Evolutionary conservation across 2,888 invertebrate genomes (phyloP).

Genomic region (Lepeophtheirus nordmannii): DNA sequence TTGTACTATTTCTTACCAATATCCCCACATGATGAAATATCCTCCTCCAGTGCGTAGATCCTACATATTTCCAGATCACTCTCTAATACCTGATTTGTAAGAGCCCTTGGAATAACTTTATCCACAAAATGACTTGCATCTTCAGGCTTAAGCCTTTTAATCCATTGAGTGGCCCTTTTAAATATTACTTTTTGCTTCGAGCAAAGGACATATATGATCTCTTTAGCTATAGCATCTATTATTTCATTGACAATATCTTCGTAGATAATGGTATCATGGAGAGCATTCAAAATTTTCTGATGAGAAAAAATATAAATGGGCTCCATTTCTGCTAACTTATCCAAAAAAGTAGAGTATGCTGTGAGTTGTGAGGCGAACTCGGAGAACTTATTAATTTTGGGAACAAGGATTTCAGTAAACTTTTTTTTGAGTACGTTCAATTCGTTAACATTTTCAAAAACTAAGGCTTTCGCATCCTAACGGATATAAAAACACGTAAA

Average conservation of each 20-base stretch:
- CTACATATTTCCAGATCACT: background rate
- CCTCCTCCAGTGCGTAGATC: background rate
- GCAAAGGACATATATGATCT: background rate
- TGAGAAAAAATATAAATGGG: conserved; percentile 3
- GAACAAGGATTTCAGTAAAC: background rate
- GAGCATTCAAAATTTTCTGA: background rate
- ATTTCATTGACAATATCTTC: background rate
- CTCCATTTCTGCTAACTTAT: background rate
- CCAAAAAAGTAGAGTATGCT: background rate
- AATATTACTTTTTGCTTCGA: background rate
- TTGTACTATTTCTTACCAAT: background rate
- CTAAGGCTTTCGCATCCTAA: conserved; percentile 23
- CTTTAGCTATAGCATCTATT: background rate
- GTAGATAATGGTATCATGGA: background rate
- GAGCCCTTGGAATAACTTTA: background rate
- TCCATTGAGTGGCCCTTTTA: background rate
- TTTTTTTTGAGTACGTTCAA: background rate
- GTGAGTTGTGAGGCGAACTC: background rate
- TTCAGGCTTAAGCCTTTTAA: background rate
- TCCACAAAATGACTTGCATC: background rate
- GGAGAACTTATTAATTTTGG: background rate
- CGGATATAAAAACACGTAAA: background rate
- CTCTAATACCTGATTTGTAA: background rate
- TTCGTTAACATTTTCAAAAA: conserved; percentile 17
- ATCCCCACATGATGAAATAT: background rate